A percentile compares a stretch with the other conserved stretches of the same genome.
Evolutionary conservation across 2,797 vertebrate species (phyloP).

Genomic region (Linurgus olivaceus): DNA sequence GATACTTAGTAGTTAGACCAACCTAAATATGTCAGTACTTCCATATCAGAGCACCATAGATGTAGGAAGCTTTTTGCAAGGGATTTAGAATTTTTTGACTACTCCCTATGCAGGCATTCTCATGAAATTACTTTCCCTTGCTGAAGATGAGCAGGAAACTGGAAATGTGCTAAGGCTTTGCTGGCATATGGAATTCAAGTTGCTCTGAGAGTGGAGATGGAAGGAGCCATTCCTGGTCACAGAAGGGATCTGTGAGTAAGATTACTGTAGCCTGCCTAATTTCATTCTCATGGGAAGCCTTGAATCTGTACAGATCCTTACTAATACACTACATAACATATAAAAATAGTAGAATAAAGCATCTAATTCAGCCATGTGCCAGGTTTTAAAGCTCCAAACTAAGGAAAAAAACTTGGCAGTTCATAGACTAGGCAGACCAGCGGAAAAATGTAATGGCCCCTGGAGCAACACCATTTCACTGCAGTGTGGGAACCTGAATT

Average conservation of each 20-base stretch:
- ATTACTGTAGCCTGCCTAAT: not conserved
- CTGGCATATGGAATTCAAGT: not conserved
- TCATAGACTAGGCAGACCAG: not conserved
- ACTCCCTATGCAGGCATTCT: not conserved
- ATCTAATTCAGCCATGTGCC: not conserved
- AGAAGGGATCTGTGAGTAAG: not conserved
- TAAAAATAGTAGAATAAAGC: not conserved
- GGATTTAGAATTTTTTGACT: not conserved
- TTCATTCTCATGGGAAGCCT: not conserved
- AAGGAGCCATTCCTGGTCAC: not conserved
- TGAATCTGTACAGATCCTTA: not conserved
- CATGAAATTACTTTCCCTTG: not conserved
- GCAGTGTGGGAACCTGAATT: not conserved
- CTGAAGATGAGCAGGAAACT: not conserved
- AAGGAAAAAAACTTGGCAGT: not conserved
- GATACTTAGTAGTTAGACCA: not conserved
- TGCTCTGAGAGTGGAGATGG: not conserved
- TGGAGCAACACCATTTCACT: not conserved
- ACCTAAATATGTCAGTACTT: not conserved
- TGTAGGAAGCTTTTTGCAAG: not conserved
- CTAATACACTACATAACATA: not conserved
- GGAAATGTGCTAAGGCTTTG: not conserved
- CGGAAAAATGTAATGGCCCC: not conserved
- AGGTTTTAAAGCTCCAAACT: not conserved
- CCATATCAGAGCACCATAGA: not conserved